These are phyloP conservation scores for Holotrichia oblita DNA, from an alignment of 1,140 invertebrate genomes.

Conservation along the genomic window DNA sequence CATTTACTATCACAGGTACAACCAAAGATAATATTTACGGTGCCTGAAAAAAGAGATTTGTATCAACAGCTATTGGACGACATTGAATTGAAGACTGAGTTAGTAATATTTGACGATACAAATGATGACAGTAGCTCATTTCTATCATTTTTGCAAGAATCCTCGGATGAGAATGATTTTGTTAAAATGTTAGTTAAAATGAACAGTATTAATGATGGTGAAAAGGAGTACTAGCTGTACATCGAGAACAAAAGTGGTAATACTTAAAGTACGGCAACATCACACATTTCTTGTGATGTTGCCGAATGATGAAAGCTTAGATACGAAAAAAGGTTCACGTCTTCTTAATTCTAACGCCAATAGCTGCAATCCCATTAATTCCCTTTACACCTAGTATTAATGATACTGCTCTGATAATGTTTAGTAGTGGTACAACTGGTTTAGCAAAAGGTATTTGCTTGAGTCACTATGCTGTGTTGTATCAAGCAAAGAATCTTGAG, in stretches of 20 bases:
- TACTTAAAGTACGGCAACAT: too few relatives aligned
- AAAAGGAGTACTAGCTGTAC: too few relatives aligned
- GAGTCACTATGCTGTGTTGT: slow-evolving; percentile 41
- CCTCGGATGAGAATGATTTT: slow-evolving; percentile 37
- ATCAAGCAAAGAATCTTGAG: slow-evolving; percentile 5
- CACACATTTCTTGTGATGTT: too few relatives aligned
- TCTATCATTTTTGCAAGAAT: slow-evolving; percentile 16
- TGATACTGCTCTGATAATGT: slow-evolving; percentile 49
- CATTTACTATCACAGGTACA: slow-evolving; percentile 47
- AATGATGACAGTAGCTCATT: slow-evolving; percentile 44
- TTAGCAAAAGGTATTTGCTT: slow-evolving; percentile 53
- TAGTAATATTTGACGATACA: slow-evolving; percentile 48
- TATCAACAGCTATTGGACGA: slow-evolving; percentile 40
- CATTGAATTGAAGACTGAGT: slow-evolving; percentile 37
- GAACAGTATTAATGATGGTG: too few relatives aligned
- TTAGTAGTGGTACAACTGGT: slow-evolving; percentile 53
- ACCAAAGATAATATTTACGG: slow-evolving; percentile 55
- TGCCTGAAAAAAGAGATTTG: slow-evolving; percentile 54
- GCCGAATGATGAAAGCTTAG: too few relatives aligned
- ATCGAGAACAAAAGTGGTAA: too few relatives aligned
- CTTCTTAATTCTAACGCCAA: too few relatives aligned
- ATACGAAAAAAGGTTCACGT: too few relatives aligned
- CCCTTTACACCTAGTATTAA: too few relatives aligned
- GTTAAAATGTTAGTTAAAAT: slow-evolving; percentile 39
- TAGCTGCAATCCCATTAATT: too few relatives aligned